Base-by-base conservation (phyloP, 2,113 vertebrate genomes). In the Suricata suricatta region DNA sequence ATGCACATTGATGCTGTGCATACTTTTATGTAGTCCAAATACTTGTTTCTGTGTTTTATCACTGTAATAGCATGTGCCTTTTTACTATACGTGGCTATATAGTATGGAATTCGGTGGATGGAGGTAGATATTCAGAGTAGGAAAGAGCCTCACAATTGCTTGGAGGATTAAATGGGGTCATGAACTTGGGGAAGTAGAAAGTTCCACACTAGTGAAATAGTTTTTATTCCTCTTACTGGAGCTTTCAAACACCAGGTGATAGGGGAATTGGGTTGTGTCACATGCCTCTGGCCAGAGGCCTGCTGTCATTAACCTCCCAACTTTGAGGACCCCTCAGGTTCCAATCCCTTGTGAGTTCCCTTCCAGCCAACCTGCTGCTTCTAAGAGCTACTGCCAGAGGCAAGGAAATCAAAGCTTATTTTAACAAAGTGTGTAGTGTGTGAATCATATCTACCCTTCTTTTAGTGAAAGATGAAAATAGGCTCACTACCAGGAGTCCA, bases 401-500 rank as follows among this genome's bases (percentile, higher is more conserved):
- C 79, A 89, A 90, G 63, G 47, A 86, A 97, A 95, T 44, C 25
- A 35, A 96, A 91, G 72, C 50, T 69, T 8, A 3, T 76, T 92
- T 96, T 84, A 31, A 80, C 93, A 71, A 79, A 68, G 12, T 47
- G 15, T 84, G 11, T 68, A 44, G 17, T 52, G n/a, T 54, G 47
- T 94, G 90, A 71, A 72, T 91, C 68, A 19, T 64, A 90, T 35
- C 52, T 85, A 21, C 86, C 50, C 77, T 87, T 96, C 81, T 97
- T 88, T 97, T 35, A 47, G 54, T 47, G 80, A 83, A 92, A 97
- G 94, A 97, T 92, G 71, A 86, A 97, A 93, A 81, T 84, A 68
- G 66, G 41, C 41, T 41, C 41, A 41, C 41, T 41, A 41, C 41
- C 41, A 41, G 41, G 41, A 41, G 41, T 41, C 41, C 41, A 41